These are phyloP conservation scores for Gandaritis pyraliata DNA, from an alignment of 2,888 invertebrate genomes.

Conservation along the genomic window DNA sequence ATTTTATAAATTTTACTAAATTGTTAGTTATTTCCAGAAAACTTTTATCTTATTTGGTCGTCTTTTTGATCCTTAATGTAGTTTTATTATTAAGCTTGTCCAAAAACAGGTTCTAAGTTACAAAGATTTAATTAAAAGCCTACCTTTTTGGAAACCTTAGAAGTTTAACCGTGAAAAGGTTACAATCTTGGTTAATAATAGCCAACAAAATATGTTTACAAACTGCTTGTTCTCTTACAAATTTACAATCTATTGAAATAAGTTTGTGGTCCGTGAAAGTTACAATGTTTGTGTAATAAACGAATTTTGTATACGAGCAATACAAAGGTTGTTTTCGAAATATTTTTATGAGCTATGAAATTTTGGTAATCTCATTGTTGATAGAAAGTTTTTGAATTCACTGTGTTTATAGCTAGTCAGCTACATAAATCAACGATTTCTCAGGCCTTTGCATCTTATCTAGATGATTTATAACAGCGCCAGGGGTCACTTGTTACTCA, in stretches of 20 bases:
- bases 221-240: slow-evolving; percentile 19
- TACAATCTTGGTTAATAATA: slow-evolving; percentile 10
- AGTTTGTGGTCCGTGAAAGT: slow-evolving; percentile 18
- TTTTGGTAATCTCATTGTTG: slow-evolving; percentile 17
- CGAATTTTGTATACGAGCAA: slow-evolving; percentile 11
- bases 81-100: no score
- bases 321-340: slow-evolving; percentile 21
- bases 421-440: not conserved
- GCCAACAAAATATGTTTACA: slow-evolving; percentile 15
- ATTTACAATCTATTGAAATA: slow-evolving; percentile 24
- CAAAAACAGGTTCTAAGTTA: not conserved
- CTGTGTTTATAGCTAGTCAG: not conserved
- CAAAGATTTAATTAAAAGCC: slow-evolving; percentile 6
- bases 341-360: slow-evolving; percentile 20
- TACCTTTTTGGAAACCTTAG: not conserved
- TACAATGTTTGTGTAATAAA: slow-evolving; percentile 23
- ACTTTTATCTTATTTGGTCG: no score
- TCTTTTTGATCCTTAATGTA: no score
- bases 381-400: slow-evolving; percentile 5
- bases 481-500: no score
- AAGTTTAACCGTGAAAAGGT: slow-evolving; percentile 8
- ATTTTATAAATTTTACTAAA: no score
- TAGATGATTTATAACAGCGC: no score
- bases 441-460: no score
- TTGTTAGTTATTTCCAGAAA: no score